phyloP scores from a whole-genome alignment of 53 echinoderm and acorn worm genomes.

The Astropecten irregularis region DNA sequence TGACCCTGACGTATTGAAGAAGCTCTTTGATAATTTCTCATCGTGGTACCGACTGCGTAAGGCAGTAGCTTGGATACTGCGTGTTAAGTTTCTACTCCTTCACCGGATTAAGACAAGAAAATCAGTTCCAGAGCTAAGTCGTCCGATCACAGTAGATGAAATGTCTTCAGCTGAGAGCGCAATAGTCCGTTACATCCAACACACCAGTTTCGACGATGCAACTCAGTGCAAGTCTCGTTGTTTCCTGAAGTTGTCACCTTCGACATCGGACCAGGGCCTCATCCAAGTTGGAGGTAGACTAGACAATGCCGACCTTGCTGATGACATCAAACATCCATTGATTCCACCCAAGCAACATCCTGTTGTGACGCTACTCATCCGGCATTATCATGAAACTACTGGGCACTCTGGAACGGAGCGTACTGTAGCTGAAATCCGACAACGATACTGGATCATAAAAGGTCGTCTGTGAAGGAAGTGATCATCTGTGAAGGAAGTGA shows the following conservation, averaged over 20 bases:
- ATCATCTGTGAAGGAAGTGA: not conserved
- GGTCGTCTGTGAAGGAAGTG: too few relatives aligned
- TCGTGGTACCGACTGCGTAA: slow-evolving; percentile 50
- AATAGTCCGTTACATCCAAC: not conserved
- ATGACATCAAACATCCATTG: slow-evolving; percentile 1
- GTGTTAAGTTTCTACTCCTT: slow-evolving; percentile 28
- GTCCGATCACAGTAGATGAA: not conserved
- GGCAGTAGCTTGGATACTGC: slow-evolving; percentile 47
- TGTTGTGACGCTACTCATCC: slow-evolving; percentile 16
- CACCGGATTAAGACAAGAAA: not conserved
- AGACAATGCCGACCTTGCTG: not conserved
- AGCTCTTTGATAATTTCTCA: slow-evolving; percentile 33
- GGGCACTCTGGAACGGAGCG: slow-evolving; percentile 24
- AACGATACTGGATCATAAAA: slow-evolving; percentile 42
- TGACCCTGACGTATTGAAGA: not conserved
- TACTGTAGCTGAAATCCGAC: slow-evolving; percentile 15
- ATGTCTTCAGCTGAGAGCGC: not conserved
- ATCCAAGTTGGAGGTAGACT: not conserved
- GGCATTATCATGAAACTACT: slow-evolving; percentile 6
- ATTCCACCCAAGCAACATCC: slow-evolving; percentile 1
- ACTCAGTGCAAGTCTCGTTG: not conserved
- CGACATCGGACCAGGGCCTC: not conserved
- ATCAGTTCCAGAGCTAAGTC: not conserved
- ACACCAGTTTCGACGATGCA: not conserved
- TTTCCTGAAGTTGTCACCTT: not conserved